Percentiles rank a stretch among this genome's conserved stretches.
These are phyloP conservation scores for Marmota monax DNA, from an alignment of 2,113 vertebrate genomes.

Conservation along the genomic window DNA sequence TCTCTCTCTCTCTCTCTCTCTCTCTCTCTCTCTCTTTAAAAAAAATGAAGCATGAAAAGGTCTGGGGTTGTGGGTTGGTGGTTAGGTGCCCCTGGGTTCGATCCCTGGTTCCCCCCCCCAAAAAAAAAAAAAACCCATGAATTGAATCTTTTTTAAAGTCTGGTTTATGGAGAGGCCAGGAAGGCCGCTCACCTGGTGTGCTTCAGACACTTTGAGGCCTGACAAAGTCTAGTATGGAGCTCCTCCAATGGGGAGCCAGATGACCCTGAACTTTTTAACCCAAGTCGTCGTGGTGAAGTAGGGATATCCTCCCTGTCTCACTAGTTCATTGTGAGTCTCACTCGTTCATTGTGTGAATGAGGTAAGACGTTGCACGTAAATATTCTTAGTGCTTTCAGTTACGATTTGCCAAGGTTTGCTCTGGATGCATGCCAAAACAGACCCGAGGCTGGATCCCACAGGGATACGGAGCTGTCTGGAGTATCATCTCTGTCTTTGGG, in stretches of 20 bases:
- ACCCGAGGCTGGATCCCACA: accelerated
- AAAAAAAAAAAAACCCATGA: too few relatives aligned
- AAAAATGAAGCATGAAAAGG: too few relatives aligned
- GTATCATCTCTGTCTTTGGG: neutral
- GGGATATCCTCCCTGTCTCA: neutral
- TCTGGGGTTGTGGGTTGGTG: too few relatives aligned
- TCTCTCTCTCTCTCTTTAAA: too few relatives aligned
- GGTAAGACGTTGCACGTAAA: neutral
- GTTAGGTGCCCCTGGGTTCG: too few relatives aligned
- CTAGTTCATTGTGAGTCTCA: neutral
- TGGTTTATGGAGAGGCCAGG: neutral
- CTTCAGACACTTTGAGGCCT: neutral
- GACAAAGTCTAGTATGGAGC: neutral
- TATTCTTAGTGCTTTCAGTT: neutral
- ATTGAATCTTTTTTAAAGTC: neutral
- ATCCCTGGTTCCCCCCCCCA: too few relatives aligned
- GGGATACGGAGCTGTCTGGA: neutral
- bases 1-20: too few relatives aligned
- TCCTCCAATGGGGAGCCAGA: neutral
- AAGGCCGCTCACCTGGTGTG: neutral
- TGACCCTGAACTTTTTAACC: constrained; percentile 17
- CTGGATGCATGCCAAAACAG: neutral
- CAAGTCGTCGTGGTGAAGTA: neutral
- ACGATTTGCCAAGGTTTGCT: neutral
- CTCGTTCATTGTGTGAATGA: neutral